Evolutionary conservation across 2,113 vertebrate species (phyloP), one percentile per base, ranked within the genome.

Genomic region (Oncorhynchus kisutch): DNA sequence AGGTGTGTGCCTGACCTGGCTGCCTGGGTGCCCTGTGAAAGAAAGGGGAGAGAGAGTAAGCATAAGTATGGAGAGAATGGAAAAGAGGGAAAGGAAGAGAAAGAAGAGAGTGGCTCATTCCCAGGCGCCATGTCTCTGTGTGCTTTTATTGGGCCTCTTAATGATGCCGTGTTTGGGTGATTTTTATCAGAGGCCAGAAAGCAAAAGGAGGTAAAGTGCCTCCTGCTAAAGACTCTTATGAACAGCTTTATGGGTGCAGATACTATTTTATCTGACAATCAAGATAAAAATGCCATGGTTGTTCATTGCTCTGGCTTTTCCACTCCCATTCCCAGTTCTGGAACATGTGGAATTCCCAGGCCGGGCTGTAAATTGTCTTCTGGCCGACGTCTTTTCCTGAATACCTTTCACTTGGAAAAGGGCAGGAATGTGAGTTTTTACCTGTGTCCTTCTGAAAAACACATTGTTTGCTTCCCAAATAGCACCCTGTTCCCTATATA

Each of bases 131-230:
- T 91, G 80, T 90, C 93, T 94, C 91, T 93, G 91, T 89, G 78
- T 91, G 88, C 86, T 90, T 94, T 98, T 95, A 95, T 95, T 94
- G 94, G 92, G 87, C 91, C 82, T 84, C 94, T 95, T 95, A 95
- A 96, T 91, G 87, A 94, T 94, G 88, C 83, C 78, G 87, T 94
- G 94, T 96, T 95, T 94, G 87, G 87, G 91, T 34, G 90, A 91
- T 91, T 93, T 94, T 96, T 95, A 95, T 96, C 95, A 95, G 92
- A 92, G 91, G 82, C 88, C 93, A 91, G 94, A 94, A 94, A 87
- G 93, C 89, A 92, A 89, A 90, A 91, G 78, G 84, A 83, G 88
- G 85, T 93, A 92, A 94, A 95, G 94, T 92, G 93, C 91, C 92
- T 92, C 91, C 92, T 87, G 90, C 87, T 90, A 94, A 94, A 94